A percentile compares a stretch with the other conserved stretches of the same genome.
Evolutionary conservation across 2,113 vertebrate genomes (phyloP).

Genomic region (Alligator sinensis): DNA sequence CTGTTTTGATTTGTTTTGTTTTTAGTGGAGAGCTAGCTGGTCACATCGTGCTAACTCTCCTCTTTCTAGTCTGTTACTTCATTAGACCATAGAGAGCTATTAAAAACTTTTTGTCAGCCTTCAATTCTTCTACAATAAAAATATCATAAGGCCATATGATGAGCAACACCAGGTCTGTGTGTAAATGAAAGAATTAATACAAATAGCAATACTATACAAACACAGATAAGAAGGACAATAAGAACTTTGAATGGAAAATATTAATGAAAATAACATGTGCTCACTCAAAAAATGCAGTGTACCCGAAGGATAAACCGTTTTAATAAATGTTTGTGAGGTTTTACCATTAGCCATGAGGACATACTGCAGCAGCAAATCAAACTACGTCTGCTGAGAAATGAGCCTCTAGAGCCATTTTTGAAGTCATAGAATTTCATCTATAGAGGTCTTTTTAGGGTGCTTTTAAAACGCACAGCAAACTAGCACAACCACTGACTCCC

Average conservation of each 20-base stretch:
- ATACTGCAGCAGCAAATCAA: background rate
- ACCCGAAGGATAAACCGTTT: background rate
- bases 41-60: background rate
- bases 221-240: background rate
- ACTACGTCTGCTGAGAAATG: background rate
- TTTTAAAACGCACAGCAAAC: slow-evolving; percentile 2
- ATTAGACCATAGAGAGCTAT: background rate
- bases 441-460: background rate
- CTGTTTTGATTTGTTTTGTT: background rate
- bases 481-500: slow-evolving; percentile 14
- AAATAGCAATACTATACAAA: background rate
- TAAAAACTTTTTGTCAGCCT: background rate
- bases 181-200: background rate
- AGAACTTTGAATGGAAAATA: background rate
- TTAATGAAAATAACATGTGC: background rate
- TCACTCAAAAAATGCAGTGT: background rate
- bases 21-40: background rate
- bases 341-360: background rate
- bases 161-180: background rate
- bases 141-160: background rate
- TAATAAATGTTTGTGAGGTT: background rate
- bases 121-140: background rate
- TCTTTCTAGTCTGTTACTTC: background rate
- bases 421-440: background rate
- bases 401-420: background rate